phyloP scores from a whole-genome alignment of 2,797 vertebrate species.

The Anabacerthia variegaticeps region DNA sequence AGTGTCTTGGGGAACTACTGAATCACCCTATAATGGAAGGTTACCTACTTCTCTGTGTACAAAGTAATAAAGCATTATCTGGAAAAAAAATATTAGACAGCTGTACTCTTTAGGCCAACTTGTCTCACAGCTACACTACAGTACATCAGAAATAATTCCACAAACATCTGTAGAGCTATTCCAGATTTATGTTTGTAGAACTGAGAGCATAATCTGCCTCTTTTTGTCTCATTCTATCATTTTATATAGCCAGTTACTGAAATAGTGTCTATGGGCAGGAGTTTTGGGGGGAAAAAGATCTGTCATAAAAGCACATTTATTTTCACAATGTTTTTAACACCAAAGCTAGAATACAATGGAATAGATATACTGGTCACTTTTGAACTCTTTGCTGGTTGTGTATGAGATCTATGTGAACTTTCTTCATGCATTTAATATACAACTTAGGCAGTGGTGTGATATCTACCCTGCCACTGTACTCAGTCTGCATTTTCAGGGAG shows the following conservation, averaged over 20 bases:
- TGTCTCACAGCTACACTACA: neutral
- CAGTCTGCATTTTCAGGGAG: neutral
- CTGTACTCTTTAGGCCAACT: conserved; percentile 6
- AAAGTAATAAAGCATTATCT: neutral
- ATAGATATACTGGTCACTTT: neutral
- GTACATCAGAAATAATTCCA: conserved; percentile 39
- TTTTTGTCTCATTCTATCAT: neutral
- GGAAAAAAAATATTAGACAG: conserved; percentile 18
- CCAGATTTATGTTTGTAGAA: conserved; percentile 4
- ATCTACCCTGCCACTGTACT: neutral
- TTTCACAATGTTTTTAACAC: neutral
- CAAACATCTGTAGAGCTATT: conserved; percentile 19
- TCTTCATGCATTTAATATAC: neutral
- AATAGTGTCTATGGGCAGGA: neutral
- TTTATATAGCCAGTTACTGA: neutral
- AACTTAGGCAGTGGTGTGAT: neutral
- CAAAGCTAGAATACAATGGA: neutral
- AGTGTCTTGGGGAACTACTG: conserved; percentile 7
- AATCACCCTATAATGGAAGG: neutral
- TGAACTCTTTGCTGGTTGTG: neutral
- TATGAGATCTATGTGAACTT: neutral
- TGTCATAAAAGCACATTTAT: neutral
- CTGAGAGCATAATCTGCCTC: neutral
- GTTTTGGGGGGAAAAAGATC: neutral
- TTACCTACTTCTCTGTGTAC: neutral